phyloP scores from a whole-genome alignment of 2,797 vertebrate species.

The Brachyalestes nurse region DNA sequence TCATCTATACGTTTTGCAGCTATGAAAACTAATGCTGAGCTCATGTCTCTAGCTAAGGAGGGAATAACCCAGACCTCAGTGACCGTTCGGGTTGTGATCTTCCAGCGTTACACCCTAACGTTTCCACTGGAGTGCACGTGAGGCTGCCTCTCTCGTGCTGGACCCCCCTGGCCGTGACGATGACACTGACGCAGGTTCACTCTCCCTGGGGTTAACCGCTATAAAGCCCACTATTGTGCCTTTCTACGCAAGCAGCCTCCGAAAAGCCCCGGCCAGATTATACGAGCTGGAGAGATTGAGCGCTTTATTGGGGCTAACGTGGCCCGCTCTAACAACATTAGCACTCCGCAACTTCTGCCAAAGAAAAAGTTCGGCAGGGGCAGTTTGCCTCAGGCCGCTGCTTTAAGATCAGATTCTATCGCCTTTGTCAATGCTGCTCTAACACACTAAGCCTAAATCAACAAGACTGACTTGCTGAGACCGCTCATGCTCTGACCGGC shows the following conservation, averaged over 20 bases:
- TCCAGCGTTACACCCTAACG: slow-evolving; percentile 20
- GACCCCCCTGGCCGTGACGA: slow-evolving; percentile 45
- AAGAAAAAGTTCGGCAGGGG: slow-evolving; percentile 28
- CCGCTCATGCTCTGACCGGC: slow-evolving; percentile 35
- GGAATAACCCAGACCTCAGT: slow-evolving; percentile 35
- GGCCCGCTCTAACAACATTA: slow-evolving; percentile 44
- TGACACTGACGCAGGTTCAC: slow-evolving; percentile 52
- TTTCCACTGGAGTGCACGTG: slow-evolving; percentile 33
- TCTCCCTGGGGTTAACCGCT: slow-evolving; percentile 39
- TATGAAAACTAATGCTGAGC: slow-evolving; percentile 36
- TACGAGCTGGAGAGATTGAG: slow-evolving; percentile 38
- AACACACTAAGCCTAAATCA: slow-evolving; percentile 42
- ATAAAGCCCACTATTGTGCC: slow-evolving; percentile 52
- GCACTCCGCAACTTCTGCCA: slow-evolving; percentile 29
- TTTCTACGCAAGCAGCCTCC: slow-evolving; percentile 36
- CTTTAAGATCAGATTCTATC: slow-evolving; percentile 44
- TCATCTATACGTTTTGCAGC: slow-evolving; percentile 18
- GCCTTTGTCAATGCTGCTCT: slow-evolving; percentile 34
- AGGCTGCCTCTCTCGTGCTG: slow-evolving; percentile 26
- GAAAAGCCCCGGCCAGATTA: slow-evolving; percentile 46
- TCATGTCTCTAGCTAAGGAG: slow-evolving; percentile 21
- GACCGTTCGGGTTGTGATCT: slow-evolving; percentile 21
- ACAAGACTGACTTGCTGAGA: slow-evolving; percentile 29
- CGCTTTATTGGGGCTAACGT: slow-evolving; percentile 38
- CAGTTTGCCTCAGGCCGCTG: slow-evolving; percentile 29